phyloP scores from a whole-genome alignment of 2,888 invertebrate species.

The Nomada flava region DNA sequence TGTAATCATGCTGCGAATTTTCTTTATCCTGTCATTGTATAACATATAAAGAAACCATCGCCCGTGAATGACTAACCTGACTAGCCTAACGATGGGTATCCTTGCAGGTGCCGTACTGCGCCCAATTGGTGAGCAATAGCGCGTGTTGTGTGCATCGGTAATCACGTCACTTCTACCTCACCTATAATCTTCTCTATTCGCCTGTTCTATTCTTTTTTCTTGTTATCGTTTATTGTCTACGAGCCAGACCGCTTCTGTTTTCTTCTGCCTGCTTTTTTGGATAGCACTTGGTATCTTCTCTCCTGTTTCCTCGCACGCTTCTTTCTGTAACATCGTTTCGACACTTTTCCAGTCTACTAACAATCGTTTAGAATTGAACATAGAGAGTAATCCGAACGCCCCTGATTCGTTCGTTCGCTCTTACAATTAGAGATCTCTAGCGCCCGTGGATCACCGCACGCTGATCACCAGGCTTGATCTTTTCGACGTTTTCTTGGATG shows the following conservation, averaged over 20 bases:
- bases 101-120: slow-evolving; percentile 95
- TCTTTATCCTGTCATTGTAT: slow-evolving; percentile 44
- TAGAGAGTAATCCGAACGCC: slow-evolving; percentile 17
- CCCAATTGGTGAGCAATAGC: slow-evolving; percentile 97
- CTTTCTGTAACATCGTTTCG: slow-evolving; percentile 3
- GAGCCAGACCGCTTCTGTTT: slow-evolving; percentile 65
- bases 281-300: slow-evolving; percentile 3
- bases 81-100: slow-evolving; percentile 83
- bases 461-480: slow-evolving; percentile 56
- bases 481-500: slow-evolving; percentile 9
- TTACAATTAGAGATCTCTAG: slow-evolving; percentile 34
- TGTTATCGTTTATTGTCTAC: slow-evolving; percentile 49
- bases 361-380: slow-evolving; percentile 27
- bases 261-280: slow-evolving; percentile 54
- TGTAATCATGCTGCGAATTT: slow-evolving; percentile 65
- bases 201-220: slow-evolving; percentile 62
- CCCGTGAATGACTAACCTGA: slow-evolving; percentile 79
- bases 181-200: slow-evolving; percentile 79
- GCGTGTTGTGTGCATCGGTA: slow-evolving; percentile 98
- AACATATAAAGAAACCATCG: slow-evolving; percentile 40
- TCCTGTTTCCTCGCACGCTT: slow-evolving; percentile 12
- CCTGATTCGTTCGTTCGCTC: slow-evolving; percentile 22
- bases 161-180: slow-evolving; percentile 91
- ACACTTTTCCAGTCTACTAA: slow-evolving; percentile 17
- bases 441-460: slow-evolving; percentile 62